A percentile compares a stretch with the other conserved stretches of the same genome.
Evolutionary conservation across 2,113 vertebrate genomes (phyloP).

Genomic region (Oriolus oriolus): DNA sequence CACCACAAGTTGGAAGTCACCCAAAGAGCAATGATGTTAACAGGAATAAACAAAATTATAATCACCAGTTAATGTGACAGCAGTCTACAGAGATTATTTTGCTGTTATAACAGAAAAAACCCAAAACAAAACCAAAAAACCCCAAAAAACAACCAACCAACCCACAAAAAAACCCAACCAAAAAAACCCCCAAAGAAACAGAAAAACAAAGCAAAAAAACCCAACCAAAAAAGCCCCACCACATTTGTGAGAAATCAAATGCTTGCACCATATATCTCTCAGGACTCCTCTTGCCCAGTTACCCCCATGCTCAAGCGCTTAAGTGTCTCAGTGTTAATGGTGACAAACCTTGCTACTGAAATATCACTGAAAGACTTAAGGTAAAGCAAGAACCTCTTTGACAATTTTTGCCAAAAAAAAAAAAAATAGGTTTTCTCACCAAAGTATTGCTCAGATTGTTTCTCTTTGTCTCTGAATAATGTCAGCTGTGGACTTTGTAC

Average conservation of each 20-base stretch:
- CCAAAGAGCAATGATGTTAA: background rate
- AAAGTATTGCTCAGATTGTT: background rate
- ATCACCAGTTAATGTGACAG: background rate
- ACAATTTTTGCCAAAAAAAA: too few species aligned
- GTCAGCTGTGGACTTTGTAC: background rate
- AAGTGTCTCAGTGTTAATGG: background rate
- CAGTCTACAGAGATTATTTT: background rate
- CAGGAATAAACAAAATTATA: background rate
- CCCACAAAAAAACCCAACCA: background rate
- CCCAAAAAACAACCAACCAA: background rate
- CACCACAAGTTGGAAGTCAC: background rate
- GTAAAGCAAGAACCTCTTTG: background rate
- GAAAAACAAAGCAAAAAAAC: too few species aligned
- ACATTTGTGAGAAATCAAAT: background rate
- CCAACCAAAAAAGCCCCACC: too few species aligned
- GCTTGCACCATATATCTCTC: background rate
- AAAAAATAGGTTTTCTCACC: too few species aligned
- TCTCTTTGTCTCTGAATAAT: background rate
- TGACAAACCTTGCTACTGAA: background rate
- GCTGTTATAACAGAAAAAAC: background rate
- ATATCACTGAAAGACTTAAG: background rate
- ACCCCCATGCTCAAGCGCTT: fast-evolving
- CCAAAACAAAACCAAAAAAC: background rate
- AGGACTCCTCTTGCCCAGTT: background rate
- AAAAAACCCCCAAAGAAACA: fast-evolving